Conservation (phyloP, 2,797 vertebrate genomes). For the Triplophysa yarkandensis region DNA sequence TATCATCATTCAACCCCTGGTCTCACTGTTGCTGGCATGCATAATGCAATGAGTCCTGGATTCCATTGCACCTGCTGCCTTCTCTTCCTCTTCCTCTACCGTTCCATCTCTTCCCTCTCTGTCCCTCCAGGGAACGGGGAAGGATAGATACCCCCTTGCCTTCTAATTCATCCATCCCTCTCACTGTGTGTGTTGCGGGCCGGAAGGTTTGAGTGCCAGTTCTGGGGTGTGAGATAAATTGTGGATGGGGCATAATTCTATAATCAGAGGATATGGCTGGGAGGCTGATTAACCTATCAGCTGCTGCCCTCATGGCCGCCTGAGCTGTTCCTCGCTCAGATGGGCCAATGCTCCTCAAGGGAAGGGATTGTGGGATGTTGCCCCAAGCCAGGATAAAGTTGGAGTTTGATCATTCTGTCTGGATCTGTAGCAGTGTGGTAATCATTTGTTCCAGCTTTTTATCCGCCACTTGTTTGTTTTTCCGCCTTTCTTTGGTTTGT, state of each 20-base stretch:
- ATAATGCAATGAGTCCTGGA: conserved; percentile 68
- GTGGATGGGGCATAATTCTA: conserved; percentile 53
- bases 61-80: conserved; percentile 74
- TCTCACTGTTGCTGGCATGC: conserved; percentile 63
- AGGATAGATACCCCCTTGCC: conserved; percentile 61
- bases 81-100: conserved; percentile 44
- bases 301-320: conserved; percentile 35
- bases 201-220: conserved; percentile 30
- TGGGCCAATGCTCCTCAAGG: conserved; percentile 1
- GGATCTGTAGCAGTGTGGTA: conserved; percentile 25
- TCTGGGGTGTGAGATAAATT: conserved; percentile 48
- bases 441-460: conserved; percentile 15
- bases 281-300: conserved; percentile 55
- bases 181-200: conserved; percentile 9
- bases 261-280: conserved; percentile 50
- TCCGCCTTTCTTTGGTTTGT: not conserved
- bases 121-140: conserved; percentile 56
- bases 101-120: conserved; percentile 40
- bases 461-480: conserved; percentile 7
- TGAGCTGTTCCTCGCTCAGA: conserved; percentile 40
- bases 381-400: conserved; percentile 39
- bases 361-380: conserved; percentile 44
- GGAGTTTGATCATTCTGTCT: conserved; percentile 36
- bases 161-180: conserved; percentile 25
- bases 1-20: conserved; percentile 56